Evolutionary conservation across 2,888 invertebrate genomes (phyloP), one percentile per base, ranked within the genome.

Genomic region (Meteorus cinctellus): DNA sequence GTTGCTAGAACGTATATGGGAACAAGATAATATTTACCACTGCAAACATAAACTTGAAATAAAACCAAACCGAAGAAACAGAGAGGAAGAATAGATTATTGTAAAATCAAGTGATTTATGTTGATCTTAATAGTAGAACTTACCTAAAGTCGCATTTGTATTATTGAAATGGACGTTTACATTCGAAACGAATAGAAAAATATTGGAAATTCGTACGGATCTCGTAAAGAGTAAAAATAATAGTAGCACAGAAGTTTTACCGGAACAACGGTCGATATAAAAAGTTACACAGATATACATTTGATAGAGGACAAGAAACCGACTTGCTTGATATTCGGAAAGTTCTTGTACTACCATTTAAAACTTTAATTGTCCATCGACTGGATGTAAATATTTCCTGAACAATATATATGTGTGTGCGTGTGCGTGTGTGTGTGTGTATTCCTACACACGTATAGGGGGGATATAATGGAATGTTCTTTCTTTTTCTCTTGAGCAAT

Each of bases 1-100:
- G 65, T 34, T 34, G 34, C 4, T 62, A 8, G 36, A 65, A 31
- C 14, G 29, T 34, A 65, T 65, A 65, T 65, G 65, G 36, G 65
- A 65, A 36, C 36, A n/a, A 16, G 65, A 65, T 65, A 65, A 65
- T 34, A 10, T 34, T 5, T 29, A 51, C 6, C 16, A n/a, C 45
- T 45, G 45, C 14, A 0, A 14, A 16, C 12, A 45, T 45, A 14
- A 14, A 45, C 45, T 10, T 16, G 45, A 45, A 45, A 45, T 4
- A 6, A 34, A 34, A 45, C 14, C 10, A 59, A 19, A 27, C n/a
- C 12, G n/a, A 24, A n/a, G n/a, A 59, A 59, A 59, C 10, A 6
- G 19, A n/a, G 12, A 12, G n/a, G n/a, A 45, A 45, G 5, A 45
- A 45, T 45, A 10, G 14, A 45, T 12, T 10, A 12, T 45, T 45